Evolutionary conservation across 2,888 invertebrate genomes (phyloP), one percentile per base, ranked within the genome.

Genomic region (Temnothorax ravouxi): DNA sequence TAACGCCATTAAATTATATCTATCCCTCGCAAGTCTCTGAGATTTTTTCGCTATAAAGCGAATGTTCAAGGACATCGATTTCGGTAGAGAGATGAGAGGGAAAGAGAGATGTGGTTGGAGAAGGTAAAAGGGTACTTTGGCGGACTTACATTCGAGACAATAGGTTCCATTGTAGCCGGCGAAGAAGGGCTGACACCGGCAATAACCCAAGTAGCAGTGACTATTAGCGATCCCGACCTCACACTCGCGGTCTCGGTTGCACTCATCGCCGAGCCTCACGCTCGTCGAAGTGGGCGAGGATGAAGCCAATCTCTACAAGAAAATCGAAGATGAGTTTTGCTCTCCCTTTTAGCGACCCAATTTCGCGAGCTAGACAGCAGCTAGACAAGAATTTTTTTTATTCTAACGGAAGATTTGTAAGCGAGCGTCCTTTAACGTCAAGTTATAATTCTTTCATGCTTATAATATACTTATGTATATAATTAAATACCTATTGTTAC

Each of bases 111-210:
- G 34, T 25, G 4, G 11, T 56, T 59, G 77, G 77, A 85, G 47
- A 64, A 80, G 44, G 74, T 84, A 74, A 54, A 52, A 72, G 25
- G 15, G n/a, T 38, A 66, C 66, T 72, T 82, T 0, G 29, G 25
- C 18, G 21, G 41, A 84, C 94, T 97, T 96, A 98, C 98, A 98
- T 96, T 97, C 97, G 91, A 98, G 96, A 95, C 98, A 98, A 87
- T 96, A 96, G 84, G 97, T 97, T 91, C 96, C 96, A 95, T 98
- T 97, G 94, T 97, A 96, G 94, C 96, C 96, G 52, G 98, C 98
- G 95, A 96, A 98, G 95, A 97, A 98, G 50, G 98, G 97, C 94
- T 97, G 97, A 95, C 98, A 98, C 84, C 96, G 96, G 95, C 98
- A 98, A 88, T 96, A 96, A 90, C 98, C 98, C 92, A 96, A 95